Evolutionary conservation across 2,888 invertebrate species (phyloP).

Genomic region (Campoplex nolae): DNA sequence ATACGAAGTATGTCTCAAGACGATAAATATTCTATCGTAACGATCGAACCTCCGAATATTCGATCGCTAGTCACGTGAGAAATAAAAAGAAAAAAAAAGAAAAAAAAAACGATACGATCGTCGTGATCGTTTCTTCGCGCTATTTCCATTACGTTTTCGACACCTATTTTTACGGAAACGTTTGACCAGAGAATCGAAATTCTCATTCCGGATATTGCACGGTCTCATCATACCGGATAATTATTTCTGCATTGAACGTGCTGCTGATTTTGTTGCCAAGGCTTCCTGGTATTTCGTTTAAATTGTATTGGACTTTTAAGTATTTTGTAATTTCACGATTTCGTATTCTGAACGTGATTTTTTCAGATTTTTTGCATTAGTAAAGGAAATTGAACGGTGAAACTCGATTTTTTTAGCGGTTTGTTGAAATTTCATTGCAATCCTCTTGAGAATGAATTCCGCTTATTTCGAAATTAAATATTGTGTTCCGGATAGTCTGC

Average conservation of each 20-base stretch:
- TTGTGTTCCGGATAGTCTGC: background rate
- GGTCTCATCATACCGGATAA: background rate
- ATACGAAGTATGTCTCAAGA: slow-evolving; percentile 8
- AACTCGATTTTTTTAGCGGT: background rate
- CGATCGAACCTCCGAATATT: slow-evolving; percentile 42
- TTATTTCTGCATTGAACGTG: background rate
- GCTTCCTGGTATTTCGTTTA: background rate
- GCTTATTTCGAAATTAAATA: background rate
- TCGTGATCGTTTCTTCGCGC: slow-evolving; percentile 47
- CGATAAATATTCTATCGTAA: slow-evolving; percentile 40
- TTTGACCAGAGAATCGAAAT: background rate
- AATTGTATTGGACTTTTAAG: background rate
- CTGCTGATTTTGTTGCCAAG: background rate
- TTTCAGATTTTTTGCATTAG: background rate
- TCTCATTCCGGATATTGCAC: background rate
- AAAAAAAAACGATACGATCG: background rate
- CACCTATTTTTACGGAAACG: background rate
- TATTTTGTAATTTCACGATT: background rate
- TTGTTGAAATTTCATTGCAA: background rate
- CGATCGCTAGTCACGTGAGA: slow-evolving; percentile 63
- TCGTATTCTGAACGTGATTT: background rate
- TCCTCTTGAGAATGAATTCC: background rate
- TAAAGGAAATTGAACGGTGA: too few species aligned
- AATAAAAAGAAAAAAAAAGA: slow-evolving; percentile 9
- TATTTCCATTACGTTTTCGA: slow-evolving; percentile 36